Conservation (phyloP, 2,888 invertebrate species). For the Campaea margaritaria region DNA sequence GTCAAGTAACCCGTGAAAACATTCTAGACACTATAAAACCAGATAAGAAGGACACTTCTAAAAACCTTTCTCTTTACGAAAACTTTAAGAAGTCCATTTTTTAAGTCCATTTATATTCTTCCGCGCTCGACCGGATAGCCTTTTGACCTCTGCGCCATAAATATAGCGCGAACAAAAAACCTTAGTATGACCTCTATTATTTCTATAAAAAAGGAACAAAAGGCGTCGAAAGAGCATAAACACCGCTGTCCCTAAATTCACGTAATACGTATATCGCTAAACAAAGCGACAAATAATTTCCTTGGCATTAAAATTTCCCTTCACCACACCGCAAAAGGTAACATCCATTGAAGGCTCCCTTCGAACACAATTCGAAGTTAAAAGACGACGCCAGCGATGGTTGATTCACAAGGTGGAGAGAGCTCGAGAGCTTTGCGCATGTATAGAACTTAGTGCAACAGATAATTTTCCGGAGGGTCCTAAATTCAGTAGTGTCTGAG, state of each 20-base stretch:
- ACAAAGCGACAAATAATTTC: constrained; percentile 62
- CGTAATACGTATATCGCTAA: constrained; percentile 54
- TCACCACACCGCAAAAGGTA: constrained; percentile 8
- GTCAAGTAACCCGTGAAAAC: constrained; percentile 9
- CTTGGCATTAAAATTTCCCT: constrained; percentile 42
- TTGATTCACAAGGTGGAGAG: constrained; percentile 32
- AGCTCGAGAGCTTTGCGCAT: constrained; percentile 60
- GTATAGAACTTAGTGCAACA: constrained; percentile 64
- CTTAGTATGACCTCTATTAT: constrained; percentile 37
- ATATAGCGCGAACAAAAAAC: constrained; percentile 39
- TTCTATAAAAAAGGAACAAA: constrained; percentile 41
- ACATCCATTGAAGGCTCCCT: constrained; percentile 42
- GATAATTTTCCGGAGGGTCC: constrained; percentile 59
- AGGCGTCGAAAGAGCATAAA: constrained; percentile 56
- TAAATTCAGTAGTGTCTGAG: constrained; percentile 63
- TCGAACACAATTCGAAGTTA: background rate
- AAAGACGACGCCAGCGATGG: constrained; percentile 44
- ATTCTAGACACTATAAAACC: constrained; percentile 20
- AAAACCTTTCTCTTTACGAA: constrained; percentile 25
- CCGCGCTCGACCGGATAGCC: constrained; percentile 30
- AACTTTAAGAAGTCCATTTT: constrained; percentile 29
- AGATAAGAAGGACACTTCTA: constrained; percentile 23
- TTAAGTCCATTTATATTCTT: constrained; percentile 31
- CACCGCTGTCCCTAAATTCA: constrained; percentile 54
- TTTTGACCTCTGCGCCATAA: constrained; percentile 36